Evolutionary conservation across 2,113 vertebrate species (phyloP), one percentile per base, ranked within the genome.

Genomic region (Apodemus speciosus): DNA sequence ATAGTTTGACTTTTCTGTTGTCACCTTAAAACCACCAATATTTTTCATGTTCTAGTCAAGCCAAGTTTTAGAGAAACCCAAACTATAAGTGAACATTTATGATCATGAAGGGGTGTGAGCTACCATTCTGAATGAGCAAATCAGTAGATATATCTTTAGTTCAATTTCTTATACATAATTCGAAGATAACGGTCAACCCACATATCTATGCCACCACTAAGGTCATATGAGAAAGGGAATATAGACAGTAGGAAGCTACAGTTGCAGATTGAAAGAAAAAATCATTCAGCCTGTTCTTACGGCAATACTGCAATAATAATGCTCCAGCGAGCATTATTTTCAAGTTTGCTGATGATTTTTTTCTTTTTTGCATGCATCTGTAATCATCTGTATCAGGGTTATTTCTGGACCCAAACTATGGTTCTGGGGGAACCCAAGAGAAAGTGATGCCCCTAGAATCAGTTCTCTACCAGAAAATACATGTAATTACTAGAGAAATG

Each of bases 1-100:
- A 25, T 43, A 73, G 76, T 58, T 77, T 60, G 25, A 64, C 85
- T 84, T 96, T 96, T 88, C 76, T 95, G 66, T 93, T 95, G 60
- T 91, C 81, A 85, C 58, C 72, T 90, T 51, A 5, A 94, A 93
- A 93, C n/a, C 5, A 4, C 66, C 43, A 79, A 58, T 85, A 38
- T 53, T 73, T 81, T 69, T 76, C 21, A 88, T 32, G 46, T 93
- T 62, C 58, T 66, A 30, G 35, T 4, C 53, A 88, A 89, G 51
- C 9, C 2, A 32, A 91, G 76, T 68, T 94, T 53, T 20, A 27
- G 16, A 76, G 64, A 80, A 84, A 79, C n/a, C n/a, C 20, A 49
- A 72, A 86, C 69, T 56, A 53, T 25, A 71, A 56, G 30, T 43
- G 80, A 69, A 11, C 80, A 71, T 43, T 58, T 60, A 68, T 4